Conservation (phyloP, 2,797 vertebrate genomes). For the Artibeus lituratus region DNA sequence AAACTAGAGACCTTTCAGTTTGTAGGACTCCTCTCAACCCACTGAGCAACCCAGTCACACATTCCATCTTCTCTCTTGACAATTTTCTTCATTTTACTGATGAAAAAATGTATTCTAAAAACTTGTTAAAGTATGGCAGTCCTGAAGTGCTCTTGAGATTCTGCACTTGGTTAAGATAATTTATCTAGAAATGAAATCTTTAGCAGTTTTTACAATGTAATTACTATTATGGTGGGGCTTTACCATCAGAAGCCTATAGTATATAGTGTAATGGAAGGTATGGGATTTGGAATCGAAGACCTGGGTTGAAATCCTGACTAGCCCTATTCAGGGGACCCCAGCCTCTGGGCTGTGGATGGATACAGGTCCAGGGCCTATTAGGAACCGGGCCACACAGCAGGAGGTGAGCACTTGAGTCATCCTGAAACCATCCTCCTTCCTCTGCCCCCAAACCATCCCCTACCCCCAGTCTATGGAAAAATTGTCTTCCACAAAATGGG, state of each 20-base stretch:
- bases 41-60: background rate
- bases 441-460: no score
- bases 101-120: conserved; percentile 8
- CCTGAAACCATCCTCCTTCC: no score
- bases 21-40: no score
- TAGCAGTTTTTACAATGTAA: background rate
- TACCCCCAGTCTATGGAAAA: no score
- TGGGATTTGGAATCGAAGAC: background rate
- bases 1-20: background rate
- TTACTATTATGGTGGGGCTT: background rate
- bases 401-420: background rate
- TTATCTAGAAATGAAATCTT: background rate
- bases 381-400: background rate
- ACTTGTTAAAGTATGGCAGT: background rate
- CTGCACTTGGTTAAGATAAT: background rate
- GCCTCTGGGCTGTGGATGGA: background rate
- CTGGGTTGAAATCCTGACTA: background rate
- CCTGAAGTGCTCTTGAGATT: conserved; percentile 8
- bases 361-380: background rate
- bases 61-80: conserved; percentile 22
- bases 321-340: background rate
- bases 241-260: background rate
- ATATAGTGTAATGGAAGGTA: background rate
- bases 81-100: conserved; percentile 25
- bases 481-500: no score